A percentile compares a stretch with the other conserved stretches of the same genome.
Evolutionary conservation across 2,797 vertebrate species (phyloP).

Genomic region (Sebastes diploproa): DNA sequence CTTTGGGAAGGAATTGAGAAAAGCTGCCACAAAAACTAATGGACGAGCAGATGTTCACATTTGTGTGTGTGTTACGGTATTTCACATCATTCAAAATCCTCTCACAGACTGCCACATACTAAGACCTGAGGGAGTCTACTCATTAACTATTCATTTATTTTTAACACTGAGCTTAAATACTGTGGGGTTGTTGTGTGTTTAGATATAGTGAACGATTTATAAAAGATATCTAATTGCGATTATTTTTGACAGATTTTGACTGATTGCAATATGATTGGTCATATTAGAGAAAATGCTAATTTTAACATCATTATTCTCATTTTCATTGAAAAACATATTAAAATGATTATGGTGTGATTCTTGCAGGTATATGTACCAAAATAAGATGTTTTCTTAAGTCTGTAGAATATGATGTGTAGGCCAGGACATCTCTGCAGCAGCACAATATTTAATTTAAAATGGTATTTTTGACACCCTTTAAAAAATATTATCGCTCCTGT

Average conservation of each 20-base stretch:
- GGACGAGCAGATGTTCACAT: not conserved
- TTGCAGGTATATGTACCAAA: too few species aligned
- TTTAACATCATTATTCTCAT: not conserved
- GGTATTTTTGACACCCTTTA: too few species aligned
- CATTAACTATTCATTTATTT: slow-evolving; percentile 58
- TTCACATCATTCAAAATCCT: slow-evolving; percentile 11
- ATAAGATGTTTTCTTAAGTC: too few species aligned
- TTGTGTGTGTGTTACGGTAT: not conserved
- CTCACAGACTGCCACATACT: not conserved
- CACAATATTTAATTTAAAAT: too few species aligned
- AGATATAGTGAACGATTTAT: not conserved
- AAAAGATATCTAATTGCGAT: too few species aligned
- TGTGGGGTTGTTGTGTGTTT: not conserved
- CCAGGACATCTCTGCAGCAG: too few species aligned
- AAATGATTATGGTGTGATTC: too few species aligned
- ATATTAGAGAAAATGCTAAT: not conserved
- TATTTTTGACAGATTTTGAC: too few species aligned
- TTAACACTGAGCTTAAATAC: slow-evolving; percentile 45
- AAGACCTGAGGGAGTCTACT: slow-evolving; percentile 9
- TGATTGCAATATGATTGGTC: not conserved
- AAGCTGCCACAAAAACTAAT: too few species aligned
- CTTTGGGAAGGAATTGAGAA: not conserved
- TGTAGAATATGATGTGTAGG: too few species aligned
- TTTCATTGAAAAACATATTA: too few species aligned
- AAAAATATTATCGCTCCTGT: too few species aligned